Conservation (phyloP, 30 jellyfish, hydroid and myxozoan genomes). For the Nemopilema nomurai region DNA sequence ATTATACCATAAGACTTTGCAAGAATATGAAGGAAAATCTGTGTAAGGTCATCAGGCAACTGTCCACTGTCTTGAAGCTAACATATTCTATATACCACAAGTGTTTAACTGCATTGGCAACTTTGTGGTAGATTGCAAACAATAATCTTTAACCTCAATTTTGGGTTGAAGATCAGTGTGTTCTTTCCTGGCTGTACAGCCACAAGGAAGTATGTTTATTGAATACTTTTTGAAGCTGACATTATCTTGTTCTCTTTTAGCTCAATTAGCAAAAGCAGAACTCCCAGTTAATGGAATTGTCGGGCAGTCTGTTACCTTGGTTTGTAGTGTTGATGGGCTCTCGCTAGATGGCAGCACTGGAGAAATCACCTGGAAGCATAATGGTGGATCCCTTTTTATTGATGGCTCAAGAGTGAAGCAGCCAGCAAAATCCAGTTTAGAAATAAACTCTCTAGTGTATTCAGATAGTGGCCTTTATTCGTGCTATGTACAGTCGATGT, state of each 20-base stretch:
- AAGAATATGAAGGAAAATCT: too few species aligned
- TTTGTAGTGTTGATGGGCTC: conserved; percentile 13
- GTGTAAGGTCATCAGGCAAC: too few species aligned
- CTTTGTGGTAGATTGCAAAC: too few species aligned
- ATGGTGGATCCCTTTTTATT: conserved; percentile 20
- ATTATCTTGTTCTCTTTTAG: background rate
- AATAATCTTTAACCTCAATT: too few species aligned
- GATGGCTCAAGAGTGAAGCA: conserved; percentile 36
- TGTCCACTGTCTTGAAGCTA: too few species aligned
- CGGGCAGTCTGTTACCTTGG: conserved; percentile 19
- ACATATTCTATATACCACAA: too few species aligned
- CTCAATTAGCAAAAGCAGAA: background rate
- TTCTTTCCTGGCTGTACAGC: too few species aligned
- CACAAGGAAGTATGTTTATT: too few species aligned
- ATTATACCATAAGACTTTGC: too few species aligned
- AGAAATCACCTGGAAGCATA: conserved; percentile 30
- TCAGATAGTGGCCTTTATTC: conserved; percentile 50
- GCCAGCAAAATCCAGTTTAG: conserved; percentile 22
- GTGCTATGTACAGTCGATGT: conserved; percentile 17
- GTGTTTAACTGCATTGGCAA: too few species aligned
- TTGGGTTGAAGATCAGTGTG: too few species aligned
- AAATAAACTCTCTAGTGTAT: conserved; percentile 19
- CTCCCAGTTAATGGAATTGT: conserved; percentile 2
- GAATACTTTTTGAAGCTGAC: background rate
- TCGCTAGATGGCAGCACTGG: background rate